Evolutionary conservation across 2,797 vertebrate genomes (phyloP).

Genomic region (Carduelis carduelis): DNA sequence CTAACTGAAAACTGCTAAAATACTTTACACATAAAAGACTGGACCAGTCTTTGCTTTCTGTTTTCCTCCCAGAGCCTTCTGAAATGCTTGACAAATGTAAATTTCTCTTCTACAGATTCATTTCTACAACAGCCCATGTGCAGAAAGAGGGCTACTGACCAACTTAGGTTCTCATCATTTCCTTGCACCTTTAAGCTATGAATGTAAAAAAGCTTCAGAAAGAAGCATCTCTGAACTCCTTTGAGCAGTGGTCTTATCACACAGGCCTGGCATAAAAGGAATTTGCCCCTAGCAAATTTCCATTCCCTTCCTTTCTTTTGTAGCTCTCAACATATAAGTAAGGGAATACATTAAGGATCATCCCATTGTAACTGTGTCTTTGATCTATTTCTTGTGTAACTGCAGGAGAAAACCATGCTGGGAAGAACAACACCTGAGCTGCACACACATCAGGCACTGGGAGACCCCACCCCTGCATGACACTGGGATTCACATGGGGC

Average conservation of each 20-base stretch:
- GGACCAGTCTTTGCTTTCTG: background rate
- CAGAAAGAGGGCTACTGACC: background rate
- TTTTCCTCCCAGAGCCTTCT: background rate
- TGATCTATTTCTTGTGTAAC: background rate
- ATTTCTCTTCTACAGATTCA: background rate
- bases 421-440: background rate
- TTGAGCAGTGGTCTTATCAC: background rate
- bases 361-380: background rate
- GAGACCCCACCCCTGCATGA: background rate
- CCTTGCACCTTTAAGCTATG: background rate
- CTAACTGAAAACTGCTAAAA: background rate
- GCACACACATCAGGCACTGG: fast-evolving
- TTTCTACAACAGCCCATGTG: background rate
- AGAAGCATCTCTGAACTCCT: background rate
- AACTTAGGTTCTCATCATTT: background rate
- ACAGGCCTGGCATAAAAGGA: background rate
- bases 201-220: background rate
- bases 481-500: fast-evolving
- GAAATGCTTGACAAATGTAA: background rate
- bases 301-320: background rate
- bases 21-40: background rate
- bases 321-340: background rate
- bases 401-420: background rate
- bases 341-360: background rate
- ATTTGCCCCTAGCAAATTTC: background rate